phyloP scores from a whole-genome alignment of 2,113 vertebrate genomes.

The Malurus elegans region DNA sequence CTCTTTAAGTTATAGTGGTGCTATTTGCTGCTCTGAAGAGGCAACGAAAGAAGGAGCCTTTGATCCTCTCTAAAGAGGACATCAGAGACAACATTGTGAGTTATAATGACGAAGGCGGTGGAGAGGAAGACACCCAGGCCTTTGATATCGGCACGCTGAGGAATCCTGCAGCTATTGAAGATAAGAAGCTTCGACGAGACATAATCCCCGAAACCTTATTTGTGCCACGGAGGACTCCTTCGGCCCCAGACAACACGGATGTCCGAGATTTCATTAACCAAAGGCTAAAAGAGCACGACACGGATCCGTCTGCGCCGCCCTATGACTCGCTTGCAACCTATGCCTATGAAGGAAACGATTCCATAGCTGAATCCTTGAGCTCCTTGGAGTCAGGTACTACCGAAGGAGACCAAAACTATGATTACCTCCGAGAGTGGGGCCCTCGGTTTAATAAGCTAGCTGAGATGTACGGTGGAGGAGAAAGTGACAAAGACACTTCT shows the following conservation, averaged over 20 bases:
- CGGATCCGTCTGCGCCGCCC: conserved; percentile 89
- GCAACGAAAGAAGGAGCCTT: conserved; percentile 96
- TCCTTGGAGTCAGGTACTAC: conserved; percentile 90
- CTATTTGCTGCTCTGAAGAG: conserved; percentile 89
- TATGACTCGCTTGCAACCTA: conserved; percentile 98
- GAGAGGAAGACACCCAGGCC: conserved; percentile 98
- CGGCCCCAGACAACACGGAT: conserved; percentile 89
- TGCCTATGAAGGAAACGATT: conserved; percentile 93
- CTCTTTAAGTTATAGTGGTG: conserved; percentile 80
- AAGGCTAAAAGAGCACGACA: conserved; percentile 91
- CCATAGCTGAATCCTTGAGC: conserved; percentile 92
- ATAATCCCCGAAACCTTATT: conserved; percentile 92
- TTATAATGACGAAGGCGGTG: conserved; percentile 96
- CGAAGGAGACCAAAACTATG: conserved; percentile 94
- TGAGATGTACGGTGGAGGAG: conserved; percentile 95
- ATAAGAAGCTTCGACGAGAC: conserved; percentile 92
- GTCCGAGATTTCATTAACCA: conserved; percentile 95
- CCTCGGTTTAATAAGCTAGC: conserved; percentile 95
- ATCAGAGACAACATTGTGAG: conserved; percentile 99
- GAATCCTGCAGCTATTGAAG: conserved; percentile 92
- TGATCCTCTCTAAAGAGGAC: conserved; percentile 97
- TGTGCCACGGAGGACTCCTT: conserved; percentile 88
- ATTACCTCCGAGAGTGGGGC: conserved; percentile 96
- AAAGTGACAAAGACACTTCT: conserved; percentile 86
- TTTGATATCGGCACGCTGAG: conserved; percentile 97